phyloP scores from a whole-genome alignment of 2,888 invertebrate species.

The Trichopoda pennipes region DNA sequence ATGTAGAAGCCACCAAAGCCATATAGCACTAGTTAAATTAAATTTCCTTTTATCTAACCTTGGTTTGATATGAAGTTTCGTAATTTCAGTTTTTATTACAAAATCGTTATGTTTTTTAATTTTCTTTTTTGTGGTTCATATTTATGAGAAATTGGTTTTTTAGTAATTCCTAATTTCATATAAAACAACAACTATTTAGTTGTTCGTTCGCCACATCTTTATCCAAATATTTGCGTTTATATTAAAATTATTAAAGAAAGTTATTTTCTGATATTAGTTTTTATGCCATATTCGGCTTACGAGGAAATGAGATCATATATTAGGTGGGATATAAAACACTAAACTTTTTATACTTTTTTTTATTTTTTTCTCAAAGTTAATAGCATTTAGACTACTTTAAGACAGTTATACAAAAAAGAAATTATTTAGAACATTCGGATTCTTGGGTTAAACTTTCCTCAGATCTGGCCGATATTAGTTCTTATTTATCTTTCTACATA shows the following conservation, averaged over 20 bases:
- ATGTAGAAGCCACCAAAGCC: background rate
- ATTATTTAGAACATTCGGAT: too few species aligned
- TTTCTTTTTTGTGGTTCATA: slow-evolving; percentile 11
- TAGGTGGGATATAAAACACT: background rate
- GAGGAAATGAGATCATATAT: background rate
- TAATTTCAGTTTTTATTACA: background rate
- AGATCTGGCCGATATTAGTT: too few species aligned
- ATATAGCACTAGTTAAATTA: slow-evolving; percentile 13
- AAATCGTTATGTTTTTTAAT: background rate
- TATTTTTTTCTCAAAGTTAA: too few species aligned
- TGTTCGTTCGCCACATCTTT: slow-evolving; percentile 8
- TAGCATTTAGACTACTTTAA: too few species aligned
- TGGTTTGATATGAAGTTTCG: background rate
- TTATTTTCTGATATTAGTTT: slow-evolving; percentile 8
- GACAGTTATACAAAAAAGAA: too few species aligned
- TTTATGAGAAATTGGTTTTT: slow-evolving; percentile 6
- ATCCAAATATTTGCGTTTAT: slow-evolving; percentile 28
- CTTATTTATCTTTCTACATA: too few species aligned
- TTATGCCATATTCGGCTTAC: background rate
- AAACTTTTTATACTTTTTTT: too few species aligned
- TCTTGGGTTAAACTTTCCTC: too few species aligned
- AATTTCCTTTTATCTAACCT: slow-evolving; percentile 37
- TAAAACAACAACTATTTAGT: background rate
- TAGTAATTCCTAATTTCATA: background rate
- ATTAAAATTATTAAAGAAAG: slow-evolving; percentile 39